Evolutionary conservation across 2,888 invertebrate genomes (phyloP).

Genomic region (Drosophila tripunctata): DNA sequence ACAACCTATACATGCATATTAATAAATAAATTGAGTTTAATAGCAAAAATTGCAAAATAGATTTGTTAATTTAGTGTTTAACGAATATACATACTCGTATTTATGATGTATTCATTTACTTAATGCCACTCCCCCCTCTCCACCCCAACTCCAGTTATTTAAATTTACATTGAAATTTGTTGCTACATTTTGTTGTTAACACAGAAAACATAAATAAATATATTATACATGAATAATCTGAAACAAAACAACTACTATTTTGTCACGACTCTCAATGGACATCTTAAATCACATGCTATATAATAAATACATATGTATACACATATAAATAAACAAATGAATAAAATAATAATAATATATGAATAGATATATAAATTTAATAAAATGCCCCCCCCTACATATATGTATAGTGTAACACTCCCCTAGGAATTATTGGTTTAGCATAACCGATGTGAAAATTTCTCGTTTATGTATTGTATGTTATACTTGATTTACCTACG

Average conservation of each 20-base stretch:
- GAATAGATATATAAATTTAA: slow-evolving; percentile 21
- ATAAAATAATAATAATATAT: slow-evolving; percentile 8
- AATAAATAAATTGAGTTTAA: slow-evolving; percentile 64
- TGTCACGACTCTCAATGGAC: slow-evolving; percentile 38
- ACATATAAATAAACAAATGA: slow-evolving; percentile 21
- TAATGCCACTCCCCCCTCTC: no score
- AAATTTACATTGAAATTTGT: background rate
- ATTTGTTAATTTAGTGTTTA: slow-evolving; percentile 78
- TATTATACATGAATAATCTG: no score
- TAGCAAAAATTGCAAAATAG: slow-evolving; percentile 69
- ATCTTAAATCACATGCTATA: slow-evolving; percentile 33
- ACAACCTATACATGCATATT: slow-evolving; percentile 44
- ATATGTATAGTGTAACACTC: slow-evolving; percentile 59
- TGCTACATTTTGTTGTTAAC: slow-evolving; percentile 19
- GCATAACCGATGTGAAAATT: slow-evolving; percentile 29
- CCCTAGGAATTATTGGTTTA: slow-evolving; percentile 39
- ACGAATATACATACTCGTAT: slow-evolving; percentile 44
- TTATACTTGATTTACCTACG: slow-evolving; percentile 64
- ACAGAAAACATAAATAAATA: slow-evolving; percentile 3
- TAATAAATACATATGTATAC: slow-evolving; percentile 14
- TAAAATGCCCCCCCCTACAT: slow-evolving; percentile 27
- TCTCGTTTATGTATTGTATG: slow-evolving; percentile 59
- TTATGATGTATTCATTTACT: slow-evolving; percentile 20
- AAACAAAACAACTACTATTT: slow-evolving; percentile 20
- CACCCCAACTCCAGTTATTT: no score